Evolutionary conservation across 2,888 invertebrate species (phyloP), one percentile per base, ranked within the genome.

Genomic region (Sisyra terminalis): DNA sequence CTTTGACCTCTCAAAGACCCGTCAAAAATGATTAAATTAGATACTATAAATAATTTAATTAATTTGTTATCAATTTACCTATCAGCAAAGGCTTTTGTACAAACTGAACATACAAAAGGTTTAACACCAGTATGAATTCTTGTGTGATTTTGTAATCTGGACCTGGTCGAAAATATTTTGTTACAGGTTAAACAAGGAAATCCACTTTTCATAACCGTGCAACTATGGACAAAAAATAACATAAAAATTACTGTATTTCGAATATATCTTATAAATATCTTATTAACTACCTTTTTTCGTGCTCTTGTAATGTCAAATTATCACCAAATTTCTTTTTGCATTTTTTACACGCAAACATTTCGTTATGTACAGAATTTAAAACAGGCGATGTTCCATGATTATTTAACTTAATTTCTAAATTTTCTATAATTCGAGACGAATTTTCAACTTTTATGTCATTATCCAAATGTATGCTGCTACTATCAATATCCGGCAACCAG

Each of bases 71-170:
- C 8, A n/a, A 29, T 14, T 8, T 18, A 42, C 42, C 42, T 42
- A 10, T 42, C 42, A 7, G 42, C 42, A 18, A 42, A 42, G n/a
- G 42, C 42, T 35, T 42, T 42, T 5, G 18, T 10, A 14, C 42
- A 42, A 1, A 42, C 35, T 5, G 42, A 35, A 35, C 42, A 42
- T 3, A 35, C 42, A 35, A 17, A 42, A 15, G 42, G 42, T 35
- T 42, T 42, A 11, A 42, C 11, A 6, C 42, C 42, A 9, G 42
- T 34, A 16, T 42, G 42, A 17, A 42, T 42, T n/a, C 42, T 14
- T 14, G 35, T 35, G n/a, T 42, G 42, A 34, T 42, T 42, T 35
- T 34, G 34, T 14, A 42, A 24, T 11, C 42, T 32, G 13, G 42
- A 35, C 8, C 30, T 11, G 13, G 42, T 42, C 8, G 42, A 35